Evolutionary conservation across 30 jellyfish, hydroid and myxozoan species (phyloP), one percentile per base, ranked within the genome.

Genomic region (Catostylus mosaicus): DNA sequence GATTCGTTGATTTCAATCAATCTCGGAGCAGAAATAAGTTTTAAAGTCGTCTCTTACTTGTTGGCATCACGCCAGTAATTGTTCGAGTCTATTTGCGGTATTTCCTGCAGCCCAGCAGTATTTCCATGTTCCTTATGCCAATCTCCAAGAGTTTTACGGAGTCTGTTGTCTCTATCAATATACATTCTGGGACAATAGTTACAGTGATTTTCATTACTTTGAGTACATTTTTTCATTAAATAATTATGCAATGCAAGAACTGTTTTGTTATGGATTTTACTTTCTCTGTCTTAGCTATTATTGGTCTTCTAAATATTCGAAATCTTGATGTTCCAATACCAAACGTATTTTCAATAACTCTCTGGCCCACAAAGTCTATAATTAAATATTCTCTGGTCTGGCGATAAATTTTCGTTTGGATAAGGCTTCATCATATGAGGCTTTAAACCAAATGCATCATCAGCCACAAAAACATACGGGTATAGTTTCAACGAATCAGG

Each of bases 271-370:
- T 78, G 27, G 66, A 40, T 31, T 33, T 88, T 18, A 77, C 92
- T 31, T 50, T 86, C 37, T 85, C 76, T 32, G 56, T 47, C 66
- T 72, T 66, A 31, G 92, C 92, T 24, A 79, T 72, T 23, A 72
- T 80, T 46, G 90, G 94, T 45, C 86, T 80, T 20, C 85, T 90
- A 67, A 89, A 89, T 12, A 71, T 75, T 33, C 94, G 61, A 63
- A 80, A 89, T 19, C 94, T 62, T 9, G 83, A 27, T 18, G 94
- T 73, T 12, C 82, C 87, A 30, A 89, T 89, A 29, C 94, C 97
- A 89, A 80, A 89, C 30, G 94, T 73, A 46, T 89, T 89, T 73
- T 89, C 94, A 50, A 89, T 64, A 12, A 81, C 77, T 36, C 94
- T 36, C 38, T 14, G 90, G 85, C 30, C 96, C 27, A 1, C 73